Conservation (phyloP, 2,797 vertebrate genomes). For the Rhyacichthys aspro region DNA sequence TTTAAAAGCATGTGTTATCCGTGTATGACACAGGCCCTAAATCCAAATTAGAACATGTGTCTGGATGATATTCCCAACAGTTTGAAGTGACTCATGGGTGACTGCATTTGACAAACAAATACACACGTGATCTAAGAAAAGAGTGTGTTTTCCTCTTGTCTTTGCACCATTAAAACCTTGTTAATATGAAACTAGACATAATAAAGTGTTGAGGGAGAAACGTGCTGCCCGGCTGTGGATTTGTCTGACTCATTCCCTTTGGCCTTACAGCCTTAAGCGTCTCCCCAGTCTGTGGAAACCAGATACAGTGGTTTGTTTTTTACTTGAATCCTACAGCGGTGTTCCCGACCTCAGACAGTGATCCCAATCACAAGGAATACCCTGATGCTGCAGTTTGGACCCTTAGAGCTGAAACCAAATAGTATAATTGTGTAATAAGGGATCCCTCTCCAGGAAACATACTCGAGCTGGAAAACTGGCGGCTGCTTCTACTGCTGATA, state of each 20-base stretch:
- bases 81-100: conserved; percentile 56
- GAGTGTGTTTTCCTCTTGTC: conserved; percentile 33
- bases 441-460: conserved; percentile 75
- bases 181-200: conserved; percentile 62
- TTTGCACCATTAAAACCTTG: conserved; percentile 39
- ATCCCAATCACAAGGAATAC: conserved; percentile 76
- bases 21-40: conserved; percentile 19
- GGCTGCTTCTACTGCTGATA: conserved; percentile 51
- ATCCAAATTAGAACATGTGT: conserved; percentile 27
- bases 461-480: conserved; percentile 71
- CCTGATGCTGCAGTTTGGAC: conserved; percentile 78
- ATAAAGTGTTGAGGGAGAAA: conserved; percentile 59
- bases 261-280: conserved; percentile 50
- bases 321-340: conserved; percentile 64
- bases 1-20: conserved; percentile 39
- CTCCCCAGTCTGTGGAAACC: conserved; percentile 64
- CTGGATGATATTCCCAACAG: conserved; percentile 51
- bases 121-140: conserved; percentile 6
- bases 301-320: conserved; percentile 63
- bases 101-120: conserved; percentile 38
- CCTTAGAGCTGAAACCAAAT: conserved; percentile 71
- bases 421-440: conserved; percentile 75
- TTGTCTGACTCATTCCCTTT: conserved; percentile 54
- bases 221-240: conserved; percentile 43
- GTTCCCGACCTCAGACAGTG: conserved; percentile 74